Evolutionary conservation across 1,140 invertebrate species (phyloP).

Genomic region (Neodiprion fabricii): DNA sequence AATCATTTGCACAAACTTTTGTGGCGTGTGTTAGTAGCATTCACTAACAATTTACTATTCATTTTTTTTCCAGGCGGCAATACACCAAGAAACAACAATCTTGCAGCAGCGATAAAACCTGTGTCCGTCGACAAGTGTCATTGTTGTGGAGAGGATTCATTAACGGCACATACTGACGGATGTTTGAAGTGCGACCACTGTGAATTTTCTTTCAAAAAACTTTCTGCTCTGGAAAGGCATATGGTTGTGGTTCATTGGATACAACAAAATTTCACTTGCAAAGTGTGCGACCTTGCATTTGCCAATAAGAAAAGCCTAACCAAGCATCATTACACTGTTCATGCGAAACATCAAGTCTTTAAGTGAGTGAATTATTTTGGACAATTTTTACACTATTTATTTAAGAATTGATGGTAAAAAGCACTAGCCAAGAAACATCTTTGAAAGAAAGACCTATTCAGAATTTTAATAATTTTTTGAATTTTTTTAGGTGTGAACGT

Average conservation of each 20-base stretch:
- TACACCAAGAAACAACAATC: conserved; percentile 44
- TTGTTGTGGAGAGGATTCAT: conserved; percentile 63
- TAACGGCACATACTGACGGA: conserved; percentile 60
- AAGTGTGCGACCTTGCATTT: conserved; percentile 59
- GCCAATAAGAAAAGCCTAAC: conserved; percentile 61
- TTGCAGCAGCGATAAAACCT: conserved; percentile 48
- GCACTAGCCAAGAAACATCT: conserved; percentile 40
- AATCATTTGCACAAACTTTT: conserved; percentile 7
- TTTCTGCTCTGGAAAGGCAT: conserved; percentile 61
- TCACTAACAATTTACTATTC: conserved; percentile 32
- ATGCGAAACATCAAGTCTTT: conserved; percentile 47
- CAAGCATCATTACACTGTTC: conserved; percentile 61
- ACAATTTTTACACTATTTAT: conserved; percentile 10
- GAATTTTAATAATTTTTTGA: conserved; percentile 37
- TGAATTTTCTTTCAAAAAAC: conserved; percentile 60
- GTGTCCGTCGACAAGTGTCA: conserved; percentile 58
- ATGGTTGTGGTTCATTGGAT: conserved; percentile 60
- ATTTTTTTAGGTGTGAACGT: conserved; percentile 63
- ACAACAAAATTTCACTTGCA: conserved; percentile 57
- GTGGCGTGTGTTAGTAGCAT: conserved; percentile 9
- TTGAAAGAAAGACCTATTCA: conserved; percentile 24
- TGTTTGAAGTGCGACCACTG: conserved; percentile 60
- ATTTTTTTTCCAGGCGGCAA: conserved; percentile 42
- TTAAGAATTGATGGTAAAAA: conserved; percentile 29
- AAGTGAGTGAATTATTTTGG: conserved; percentile 32